Evolutionary conservation across 1,140 invertebrate species (phyloP).

Genomic region (Nymphalis io): DNA sequence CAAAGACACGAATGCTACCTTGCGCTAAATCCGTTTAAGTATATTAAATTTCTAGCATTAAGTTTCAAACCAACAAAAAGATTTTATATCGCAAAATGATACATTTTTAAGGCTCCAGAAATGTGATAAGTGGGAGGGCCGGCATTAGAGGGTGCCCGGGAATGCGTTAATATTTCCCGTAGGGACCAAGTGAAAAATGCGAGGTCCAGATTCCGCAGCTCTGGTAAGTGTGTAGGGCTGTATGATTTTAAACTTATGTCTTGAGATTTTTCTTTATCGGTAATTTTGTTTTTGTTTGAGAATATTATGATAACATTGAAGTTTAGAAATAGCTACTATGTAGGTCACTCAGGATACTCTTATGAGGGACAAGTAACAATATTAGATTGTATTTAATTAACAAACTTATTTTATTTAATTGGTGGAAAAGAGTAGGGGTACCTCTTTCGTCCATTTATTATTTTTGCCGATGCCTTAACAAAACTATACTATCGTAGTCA

Average conservation of each 20-base stretch:
- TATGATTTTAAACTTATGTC: constrained; percentile 10
- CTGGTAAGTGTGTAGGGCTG: background rate
- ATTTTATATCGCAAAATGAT: constrained; percentile 16
- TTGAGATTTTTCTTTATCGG: constrained; percentile 1
- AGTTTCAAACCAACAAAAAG: background rate
- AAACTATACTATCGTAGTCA: no score
- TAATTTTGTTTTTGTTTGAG: background rate
- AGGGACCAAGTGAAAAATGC: constrained; percentile 37
- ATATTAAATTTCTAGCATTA: no score
- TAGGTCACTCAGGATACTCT: background rate
- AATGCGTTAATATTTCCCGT: constrained; percentile 38
- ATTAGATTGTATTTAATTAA: no score
- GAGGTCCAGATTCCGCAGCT: constrained; percentile 26
- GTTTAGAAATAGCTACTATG: no score
- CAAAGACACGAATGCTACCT: no score
- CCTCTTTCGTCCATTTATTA: no score
- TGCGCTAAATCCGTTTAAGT: no score
- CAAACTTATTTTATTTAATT: no score
- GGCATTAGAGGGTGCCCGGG: constrained; percentile 22
- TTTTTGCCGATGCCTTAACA: no score
- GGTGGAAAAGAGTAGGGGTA: no score
- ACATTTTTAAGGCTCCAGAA: constrained; percentile 21
- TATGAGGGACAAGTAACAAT: background rate
- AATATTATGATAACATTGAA: background rate
- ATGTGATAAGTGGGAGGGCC: constrained; percentile 33